Conservation (phyloP, 2,113 vertebrate genomes). For the Tyto alba region DNA sequence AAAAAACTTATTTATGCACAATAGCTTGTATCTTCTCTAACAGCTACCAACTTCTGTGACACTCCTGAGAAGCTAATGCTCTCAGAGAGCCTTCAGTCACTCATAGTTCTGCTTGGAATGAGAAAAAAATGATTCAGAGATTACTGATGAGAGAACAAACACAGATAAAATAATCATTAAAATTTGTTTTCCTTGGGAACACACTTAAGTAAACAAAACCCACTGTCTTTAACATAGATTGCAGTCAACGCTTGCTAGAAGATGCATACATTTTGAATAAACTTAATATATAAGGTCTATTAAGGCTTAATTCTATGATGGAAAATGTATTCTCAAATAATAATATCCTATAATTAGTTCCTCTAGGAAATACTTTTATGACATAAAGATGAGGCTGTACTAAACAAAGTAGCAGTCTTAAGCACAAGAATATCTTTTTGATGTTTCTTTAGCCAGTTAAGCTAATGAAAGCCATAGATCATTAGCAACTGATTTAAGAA, state of each 20-base stretch:
- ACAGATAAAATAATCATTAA: not conserved
- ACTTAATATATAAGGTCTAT: not conserved
- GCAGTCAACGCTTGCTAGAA: rapidly evolving
- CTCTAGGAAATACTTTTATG: not conserved
- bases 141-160: not conserved
- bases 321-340: not conserved
- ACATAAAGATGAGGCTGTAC: not conserved
- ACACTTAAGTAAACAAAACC: not conserved
- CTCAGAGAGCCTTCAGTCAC: not conserved
- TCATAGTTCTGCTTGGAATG: not conserved
- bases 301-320: not conserved
- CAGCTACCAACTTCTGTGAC: not conserved
- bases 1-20: not conserved
- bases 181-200: not conserved
- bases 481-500: not conserved
- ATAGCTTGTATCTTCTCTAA: not conserved
- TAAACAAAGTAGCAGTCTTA: not conserved
- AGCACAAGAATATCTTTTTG: not conserved
- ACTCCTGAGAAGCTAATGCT: not conserved
- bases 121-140: not conserved
- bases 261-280: not conserved
- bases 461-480: not conserved
- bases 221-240: not conserved
- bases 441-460: not conserved
- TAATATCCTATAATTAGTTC: not conserved